Conservation (phyloP, 2,888 invertebrate genomes). For the Sympetrum striolatum region DNA sequence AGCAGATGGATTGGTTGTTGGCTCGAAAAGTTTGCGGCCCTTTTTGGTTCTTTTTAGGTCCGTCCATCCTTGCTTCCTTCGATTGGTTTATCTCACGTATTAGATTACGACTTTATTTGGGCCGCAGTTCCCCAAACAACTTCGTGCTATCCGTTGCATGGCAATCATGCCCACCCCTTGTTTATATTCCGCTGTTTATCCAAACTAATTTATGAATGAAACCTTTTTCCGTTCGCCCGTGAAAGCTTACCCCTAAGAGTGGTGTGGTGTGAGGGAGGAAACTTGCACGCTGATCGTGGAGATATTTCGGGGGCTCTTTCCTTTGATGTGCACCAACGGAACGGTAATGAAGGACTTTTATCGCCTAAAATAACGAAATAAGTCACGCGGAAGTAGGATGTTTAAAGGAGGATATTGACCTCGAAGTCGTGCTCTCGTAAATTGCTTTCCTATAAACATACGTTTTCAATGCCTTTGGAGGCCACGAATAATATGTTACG, state of each 20-base stretch:
- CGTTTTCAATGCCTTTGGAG: too few species aligned
- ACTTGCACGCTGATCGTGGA: neutral
- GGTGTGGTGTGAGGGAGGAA: neutral
- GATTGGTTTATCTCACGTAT: neutral
- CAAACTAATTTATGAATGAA: neutral
- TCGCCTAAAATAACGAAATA: too few species aligned
- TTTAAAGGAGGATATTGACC: too few species aligned
- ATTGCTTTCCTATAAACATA: too few species aligned
- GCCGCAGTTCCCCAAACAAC: neutral
- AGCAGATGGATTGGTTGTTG: neutral
- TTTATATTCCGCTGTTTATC: neutral
- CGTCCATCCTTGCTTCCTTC: neutral
- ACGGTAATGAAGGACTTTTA: neutral
- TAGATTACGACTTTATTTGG: neutral
- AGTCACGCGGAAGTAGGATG: too few species aligned
- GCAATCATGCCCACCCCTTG: neutral
- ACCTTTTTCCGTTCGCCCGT: neutral
- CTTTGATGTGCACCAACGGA: neutral
- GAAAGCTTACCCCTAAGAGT: neutral
- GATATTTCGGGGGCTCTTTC: neutral
- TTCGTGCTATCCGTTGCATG: neutral
- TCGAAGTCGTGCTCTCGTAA: too few species aligned
- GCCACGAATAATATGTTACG: too few species aligned
- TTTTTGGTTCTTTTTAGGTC: neutral
- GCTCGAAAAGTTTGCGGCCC: neutral